Conservation (phyloP, 2,113 vertebrate genomes). For the Aleadryas rufinucha region DNA sequence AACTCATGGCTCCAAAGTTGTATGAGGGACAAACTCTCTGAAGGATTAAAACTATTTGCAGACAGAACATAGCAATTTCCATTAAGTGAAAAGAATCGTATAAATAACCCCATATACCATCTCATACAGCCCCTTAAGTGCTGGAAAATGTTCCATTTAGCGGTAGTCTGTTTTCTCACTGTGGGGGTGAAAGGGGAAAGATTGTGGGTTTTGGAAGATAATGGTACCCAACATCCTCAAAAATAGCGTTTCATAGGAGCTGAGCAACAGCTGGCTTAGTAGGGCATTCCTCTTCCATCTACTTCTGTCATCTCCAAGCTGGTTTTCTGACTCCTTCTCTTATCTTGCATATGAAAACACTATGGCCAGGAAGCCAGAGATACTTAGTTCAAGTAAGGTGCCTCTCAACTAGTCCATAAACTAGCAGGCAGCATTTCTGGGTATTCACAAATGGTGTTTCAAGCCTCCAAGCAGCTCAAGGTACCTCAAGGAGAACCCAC, state of each 20-base stretch:
- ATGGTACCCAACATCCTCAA: not conserved
- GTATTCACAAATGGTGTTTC: not conserved
- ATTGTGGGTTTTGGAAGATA: not conserved
- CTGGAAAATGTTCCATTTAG: not conserved
- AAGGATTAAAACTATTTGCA: not conserved
- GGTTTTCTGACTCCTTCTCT: not conserved
- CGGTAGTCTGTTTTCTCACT: not conserved
- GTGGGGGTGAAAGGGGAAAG: not conserved
- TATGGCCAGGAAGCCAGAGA: not conserved
- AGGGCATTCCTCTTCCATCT: not conserved
- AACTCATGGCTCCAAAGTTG: not conserved
- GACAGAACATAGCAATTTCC: not conserved
- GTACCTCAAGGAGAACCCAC: conserved; percentile 50
- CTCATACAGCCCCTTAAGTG: not conserved
- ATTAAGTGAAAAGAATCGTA: not conserved
- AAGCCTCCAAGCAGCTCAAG: not conserved
- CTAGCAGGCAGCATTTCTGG: not conserved
- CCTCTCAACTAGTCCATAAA: not conserved
- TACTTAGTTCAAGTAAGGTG: not conserved
- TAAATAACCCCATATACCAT: not conserved
- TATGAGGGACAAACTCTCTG: not conserved
- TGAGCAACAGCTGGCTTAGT: not conserved
- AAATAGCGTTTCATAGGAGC: not conserved
- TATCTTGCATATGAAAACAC: not conserved
- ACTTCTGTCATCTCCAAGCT: not conserved